Evolutionary conservation across 2,113 vertebrate genomes (phyloP), one percentile per base, ranked within the genome.

Genomic region (Fulmarus glacialis): DNA sequence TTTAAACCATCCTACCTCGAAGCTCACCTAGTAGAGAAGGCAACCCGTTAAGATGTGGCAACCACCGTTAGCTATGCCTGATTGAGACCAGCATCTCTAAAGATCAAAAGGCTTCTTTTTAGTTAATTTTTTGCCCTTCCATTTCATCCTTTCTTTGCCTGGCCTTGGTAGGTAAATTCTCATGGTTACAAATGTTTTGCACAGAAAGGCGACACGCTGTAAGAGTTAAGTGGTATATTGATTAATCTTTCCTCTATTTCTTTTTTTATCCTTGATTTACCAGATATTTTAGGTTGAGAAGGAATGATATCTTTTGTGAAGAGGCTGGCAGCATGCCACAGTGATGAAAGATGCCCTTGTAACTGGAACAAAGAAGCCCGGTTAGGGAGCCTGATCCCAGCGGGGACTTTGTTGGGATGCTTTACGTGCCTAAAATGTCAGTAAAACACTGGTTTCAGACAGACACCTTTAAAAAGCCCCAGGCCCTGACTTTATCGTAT

Each of bases 131-230:
- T 55, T 58, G 1, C 38, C 43, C 7, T 63, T 88, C 18, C 38
- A 19, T 88, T 48, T 59, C 3, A 29, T 45, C 50, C 5, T 8
- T 48, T 60, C 48, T 83, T 38, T 68, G 21, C 27, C 8, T 48
- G 27, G 17, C 43, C 58, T 82, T 42, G n/a, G 43, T 7, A 78
- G 36, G 53, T 40, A 40, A 78, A 56, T 38, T 68, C 22, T 52
- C 40, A 67, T 1, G 29, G 11, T 4, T 73, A 66, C 47, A 80
- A 85, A 53, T 6, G 11, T 64, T 94, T 82, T 40, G 52, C 89
- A 60, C 36, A 40, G 56, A 43, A 89, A 68, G 27, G 15, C 0
- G 2, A 79, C 0, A 1, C 0, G 4, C 60, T 38, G 3, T 24
- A 64, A 23, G 70, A 72, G 18, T 67, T 63, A 58, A 87, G 43